Evolutionary conservation across 2,888 invertebrate species (phyloP).

Genomic region (Cancer borealis): DNA sequence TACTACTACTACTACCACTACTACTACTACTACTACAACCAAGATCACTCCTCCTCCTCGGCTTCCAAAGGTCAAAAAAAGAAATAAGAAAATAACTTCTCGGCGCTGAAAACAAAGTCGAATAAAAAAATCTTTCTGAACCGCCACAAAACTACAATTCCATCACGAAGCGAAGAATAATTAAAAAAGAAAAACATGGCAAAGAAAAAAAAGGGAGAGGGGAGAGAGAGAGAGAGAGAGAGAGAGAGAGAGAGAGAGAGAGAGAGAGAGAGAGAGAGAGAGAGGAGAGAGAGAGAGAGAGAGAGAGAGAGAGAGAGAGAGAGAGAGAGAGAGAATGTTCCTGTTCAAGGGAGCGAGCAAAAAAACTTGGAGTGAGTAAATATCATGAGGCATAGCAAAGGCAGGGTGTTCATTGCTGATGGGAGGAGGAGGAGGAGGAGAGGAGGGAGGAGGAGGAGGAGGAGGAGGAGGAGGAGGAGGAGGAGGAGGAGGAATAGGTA

Average conservation of each 20-base stretch:
- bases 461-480: neutral
- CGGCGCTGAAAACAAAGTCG: neutral
- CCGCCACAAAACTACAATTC: neutral
- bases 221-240: neutral
- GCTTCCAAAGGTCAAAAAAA: neutral
- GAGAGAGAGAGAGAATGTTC: neutral
- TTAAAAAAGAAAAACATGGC: neutral
- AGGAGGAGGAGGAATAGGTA: neutral
- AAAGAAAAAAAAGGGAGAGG: neutral
- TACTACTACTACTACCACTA: neutral
- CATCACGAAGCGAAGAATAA: neutral
- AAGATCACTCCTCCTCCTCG: too few relatives aligned
- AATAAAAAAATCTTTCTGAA: neutral
- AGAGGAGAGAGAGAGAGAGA: too few relatives aligned
- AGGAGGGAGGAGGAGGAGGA: neutral
- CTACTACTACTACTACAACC: too few relatives aligned
- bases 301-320: neutral
- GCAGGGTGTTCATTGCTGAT: too few relatives aligned
- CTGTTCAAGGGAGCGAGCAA: neutral
- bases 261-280: neutral
- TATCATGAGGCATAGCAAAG: too few relatives aligned
- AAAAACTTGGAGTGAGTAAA: neutral
- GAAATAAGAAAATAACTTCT: neutral
- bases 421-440: neutral
- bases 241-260: conserved; percentile 4